A percentile compares a stretch with the other conserved stretches of the same genome.
These are phyloP conservation scores for Apamea crenata DNA, from an alignment of 2,888 invertebrate genomes.

Conservation along the genomic window DNA sequence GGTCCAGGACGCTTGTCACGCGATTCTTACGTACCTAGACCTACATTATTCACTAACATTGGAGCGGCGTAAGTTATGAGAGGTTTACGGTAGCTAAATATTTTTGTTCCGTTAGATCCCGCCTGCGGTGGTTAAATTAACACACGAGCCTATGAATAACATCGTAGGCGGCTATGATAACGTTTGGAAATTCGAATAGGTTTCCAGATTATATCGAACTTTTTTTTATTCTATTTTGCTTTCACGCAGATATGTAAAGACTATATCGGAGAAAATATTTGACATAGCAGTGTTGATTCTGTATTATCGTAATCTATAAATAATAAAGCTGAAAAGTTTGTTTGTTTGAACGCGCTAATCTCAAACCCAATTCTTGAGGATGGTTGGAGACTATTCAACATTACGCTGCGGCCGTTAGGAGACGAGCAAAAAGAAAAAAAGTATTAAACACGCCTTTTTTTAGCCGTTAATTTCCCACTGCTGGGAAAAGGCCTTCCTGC, in stretches of 20 bases:
- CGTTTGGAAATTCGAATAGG: neutral
- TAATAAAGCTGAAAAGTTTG: neutral
- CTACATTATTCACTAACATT: slow-evolving; percentile 65
- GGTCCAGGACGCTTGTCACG: slow-evolving; percentile 67
- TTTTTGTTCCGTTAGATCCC: neutral
- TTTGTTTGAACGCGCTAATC: neutral
- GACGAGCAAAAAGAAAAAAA: neutral
- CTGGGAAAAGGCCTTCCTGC: too few species aligned
- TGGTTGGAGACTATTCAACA: neutral
- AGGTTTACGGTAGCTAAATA: neutral
- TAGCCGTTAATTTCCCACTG: too few species aligned
- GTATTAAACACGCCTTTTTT: neutral
- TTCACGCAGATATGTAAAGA: neutral
- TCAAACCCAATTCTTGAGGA: neutral
- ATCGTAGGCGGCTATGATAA: slow-evolving; percentile 1
- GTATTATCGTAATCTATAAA: neutral
- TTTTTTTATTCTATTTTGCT: neutral
- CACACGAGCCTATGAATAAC: slow-evolving; percentile 6
- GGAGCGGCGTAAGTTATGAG: slow-evolving; percentile 40
- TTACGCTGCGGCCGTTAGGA: neutral
- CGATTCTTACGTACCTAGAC: slow-evolving; percentile 54
- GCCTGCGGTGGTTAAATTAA: neutral
- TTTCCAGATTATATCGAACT: slow-evolving; percentile 4
- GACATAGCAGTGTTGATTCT: neutral
- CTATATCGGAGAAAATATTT: neutral